phyloP scores from a whole-genome alignment of 2,797 vertebrate species.

The Fratercula arctica region DNA sequence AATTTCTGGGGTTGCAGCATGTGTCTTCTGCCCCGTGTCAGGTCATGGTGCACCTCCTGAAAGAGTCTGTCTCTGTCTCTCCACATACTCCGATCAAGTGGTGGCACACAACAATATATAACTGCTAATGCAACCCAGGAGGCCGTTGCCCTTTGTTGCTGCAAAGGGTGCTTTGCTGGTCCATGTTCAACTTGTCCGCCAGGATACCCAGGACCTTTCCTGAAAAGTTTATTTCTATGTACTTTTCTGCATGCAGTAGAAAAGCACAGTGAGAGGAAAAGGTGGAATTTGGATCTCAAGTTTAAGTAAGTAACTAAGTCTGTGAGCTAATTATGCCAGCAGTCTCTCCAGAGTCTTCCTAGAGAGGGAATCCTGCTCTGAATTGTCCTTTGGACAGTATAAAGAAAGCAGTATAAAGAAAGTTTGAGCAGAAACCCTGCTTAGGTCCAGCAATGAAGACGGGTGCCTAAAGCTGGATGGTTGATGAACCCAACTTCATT shows the following conservation, averaged over 20 bases:
- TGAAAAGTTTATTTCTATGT: not conserved
- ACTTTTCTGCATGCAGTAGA: not conserved
- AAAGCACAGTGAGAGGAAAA: not conserved
- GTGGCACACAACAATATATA: not conserved
- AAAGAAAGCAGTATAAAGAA: not conserved
- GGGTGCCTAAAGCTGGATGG: not conserved
- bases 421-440: not conserved
- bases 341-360: not conserved
- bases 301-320: not conserved
- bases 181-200: not conserved
- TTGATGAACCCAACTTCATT: not conserved
- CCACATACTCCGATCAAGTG: not conserved
- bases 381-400: not conserved
- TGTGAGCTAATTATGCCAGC: not conserved
- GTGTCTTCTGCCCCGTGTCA: not conserved
- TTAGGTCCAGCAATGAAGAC: not conserved
- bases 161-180: not conserved
- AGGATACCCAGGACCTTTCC: not conserved
- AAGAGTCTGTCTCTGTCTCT: not conserved
- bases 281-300: not conserved
- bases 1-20: not conserved
- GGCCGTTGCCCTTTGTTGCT: accelerated
- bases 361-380: not conserved
- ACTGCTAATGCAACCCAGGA: not conserved
- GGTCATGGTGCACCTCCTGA: not conserved